A percentile compares a stretch with the other conserved stretches of the same genome.
Conservation (phyloP, 2,888 invertebrate species). For the Drosophila austrosaltans region DNA sequence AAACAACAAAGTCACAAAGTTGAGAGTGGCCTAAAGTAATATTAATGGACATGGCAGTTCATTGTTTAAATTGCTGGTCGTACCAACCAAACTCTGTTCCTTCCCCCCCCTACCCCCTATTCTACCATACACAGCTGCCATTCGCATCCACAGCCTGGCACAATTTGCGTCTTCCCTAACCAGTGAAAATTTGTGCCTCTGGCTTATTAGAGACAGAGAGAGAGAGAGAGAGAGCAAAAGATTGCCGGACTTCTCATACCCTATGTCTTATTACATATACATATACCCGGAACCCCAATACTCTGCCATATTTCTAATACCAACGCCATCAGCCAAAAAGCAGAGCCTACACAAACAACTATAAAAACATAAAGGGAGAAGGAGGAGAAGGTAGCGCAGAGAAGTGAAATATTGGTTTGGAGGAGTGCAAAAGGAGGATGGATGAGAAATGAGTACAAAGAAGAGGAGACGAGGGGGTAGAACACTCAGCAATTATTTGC, state of each 20-base stretch:
- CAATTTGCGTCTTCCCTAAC: conserved; percentile 11
- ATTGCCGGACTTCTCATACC: background rate
- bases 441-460: background rate
- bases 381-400: too few species aligned
- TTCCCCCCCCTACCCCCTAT: background rate
- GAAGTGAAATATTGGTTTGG: too few species aligned
- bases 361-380: conserved; percentile 5
- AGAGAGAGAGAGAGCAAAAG: background rate
- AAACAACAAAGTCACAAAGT: conserved; percentile 61
- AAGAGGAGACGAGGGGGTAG: conserved; percentile 21
- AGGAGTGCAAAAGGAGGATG: background rate
- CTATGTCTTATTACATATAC: background rate
- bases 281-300: background rate
- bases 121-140: conserved; percentile 30
- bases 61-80: conserved; percentile 69
- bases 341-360: conserved; percentile 21
- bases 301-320: background rate
- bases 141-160: background rate
- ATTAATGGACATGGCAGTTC: conserved; percentile 75
- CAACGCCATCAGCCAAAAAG: conserved; percentile 8
- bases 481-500: conserved; percentile 74
- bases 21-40: conserved; percentile 67
- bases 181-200: conserved; percentile 20
- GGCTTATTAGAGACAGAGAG: background rate
- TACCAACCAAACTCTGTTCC: background rate